These are phyloP conservation scores for Amniataba percoides DNA, from an alignment of 2,797 vertebrate species.

Conservation along the genomic window DNA sequence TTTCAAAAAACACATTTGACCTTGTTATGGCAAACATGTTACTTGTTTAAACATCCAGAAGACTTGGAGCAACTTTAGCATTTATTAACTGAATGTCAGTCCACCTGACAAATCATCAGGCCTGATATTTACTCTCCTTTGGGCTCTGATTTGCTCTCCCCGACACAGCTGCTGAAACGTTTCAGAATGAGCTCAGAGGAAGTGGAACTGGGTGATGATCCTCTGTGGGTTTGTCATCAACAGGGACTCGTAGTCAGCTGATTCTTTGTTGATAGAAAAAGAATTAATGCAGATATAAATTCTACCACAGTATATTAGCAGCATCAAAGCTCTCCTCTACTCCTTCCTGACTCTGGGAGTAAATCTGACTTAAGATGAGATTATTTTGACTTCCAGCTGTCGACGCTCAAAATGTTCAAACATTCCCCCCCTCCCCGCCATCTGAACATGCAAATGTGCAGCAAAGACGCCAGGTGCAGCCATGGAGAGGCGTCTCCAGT, in stretches of 20 bases:
- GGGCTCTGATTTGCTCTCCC: neutral
- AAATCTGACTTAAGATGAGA: neutral
- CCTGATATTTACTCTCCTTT: neutral
- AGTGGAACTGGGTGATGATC: neutral
- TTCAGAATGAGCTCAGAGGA: neutral
- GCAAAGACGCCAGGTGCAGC: slow-evolving; percentile 16
- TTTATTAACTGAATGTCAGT: neutral
- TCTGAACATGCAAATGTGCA: slow-evolving; percentile 10
- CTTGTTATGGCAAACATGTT: neutral
- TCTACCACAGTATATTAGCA: neutral
- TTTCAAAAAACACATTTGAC: neutral
- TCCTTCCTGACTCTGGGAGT: neutral
- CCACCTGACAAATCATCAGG: neutral
- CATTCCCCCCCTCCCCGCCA: neutral
- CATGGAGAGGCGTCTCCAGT: neutral
- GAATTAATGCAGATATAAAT: neutral
- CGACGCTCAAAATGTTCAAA: neutral
- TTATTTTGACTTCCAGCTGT: neutral
- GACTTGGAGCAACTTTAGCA: neutral
- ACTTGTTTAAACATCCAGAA: neutral
- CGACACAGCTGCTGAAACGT: too few species aligned
- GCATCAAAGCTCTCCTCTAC: neutral
- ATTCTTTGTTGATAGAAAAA: neutral
- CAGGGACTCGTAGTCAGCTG: neutral
- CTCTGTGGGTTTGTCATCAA: neutral